A percentile compares a stretch with the other conserved stretches of the same genome.
Evolutionary conservation across 2,113 vertebrate genomes (phyloP).

Genomic region (Hemiscyllium ocellatum): DNA sequence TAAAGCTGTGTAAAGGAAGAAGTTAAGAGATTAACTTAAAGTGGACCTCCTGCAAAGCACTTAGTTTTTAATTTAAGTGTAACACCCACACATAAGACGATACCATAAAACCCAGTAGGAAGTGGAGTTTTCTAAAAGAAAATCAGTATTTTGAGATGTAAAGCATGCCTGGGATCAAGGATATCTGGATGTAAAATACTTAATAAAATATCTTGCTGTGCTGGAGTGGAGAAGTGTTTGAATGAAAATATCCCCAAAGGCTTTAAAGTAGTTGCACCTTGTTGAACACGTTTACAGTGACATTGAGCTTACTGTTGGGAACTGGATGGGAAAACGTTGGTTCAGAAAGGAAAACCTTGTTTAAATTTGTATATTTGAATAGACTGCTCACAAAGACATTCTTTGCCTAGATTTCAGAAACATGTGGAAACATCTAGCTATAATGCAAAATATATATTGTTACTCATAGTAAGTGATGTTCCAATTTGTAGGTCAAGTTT

Average conservation of each 20-base stretch:
- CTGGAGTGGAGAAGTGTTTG: neutral
- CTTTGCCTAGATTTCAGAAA: too few species aligned
- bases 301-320: neutral
- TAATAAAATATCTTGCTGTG: neutral
- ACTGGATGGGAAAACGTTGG: neutral
- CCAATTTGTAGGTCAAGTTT: neutral
- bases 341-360: neutral
- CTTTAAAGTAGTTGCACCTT: neutral
- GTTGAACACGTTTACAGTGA: neutral
- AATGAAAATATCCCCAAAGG: neutral
- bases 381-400: neutral
- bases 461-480: neutral
- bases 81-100: neutral
- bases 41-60: too few species aligned
- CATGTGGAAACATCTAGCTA: neutral
- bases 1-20: neutral
- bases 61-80: neutral
- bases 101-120: too few species aligned
- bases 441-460: neutral
- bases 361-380: neutral
- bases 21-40: neutral
- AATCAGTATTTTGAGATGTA: constrained; percentile 2
- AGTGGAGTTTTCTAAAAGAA: neutral
- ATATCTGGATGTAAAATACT: neutral
- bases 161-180: neutral